Conservation (phyloP, 2,113 vertebrate species). For the Ifrita kowaldi region DNA sequence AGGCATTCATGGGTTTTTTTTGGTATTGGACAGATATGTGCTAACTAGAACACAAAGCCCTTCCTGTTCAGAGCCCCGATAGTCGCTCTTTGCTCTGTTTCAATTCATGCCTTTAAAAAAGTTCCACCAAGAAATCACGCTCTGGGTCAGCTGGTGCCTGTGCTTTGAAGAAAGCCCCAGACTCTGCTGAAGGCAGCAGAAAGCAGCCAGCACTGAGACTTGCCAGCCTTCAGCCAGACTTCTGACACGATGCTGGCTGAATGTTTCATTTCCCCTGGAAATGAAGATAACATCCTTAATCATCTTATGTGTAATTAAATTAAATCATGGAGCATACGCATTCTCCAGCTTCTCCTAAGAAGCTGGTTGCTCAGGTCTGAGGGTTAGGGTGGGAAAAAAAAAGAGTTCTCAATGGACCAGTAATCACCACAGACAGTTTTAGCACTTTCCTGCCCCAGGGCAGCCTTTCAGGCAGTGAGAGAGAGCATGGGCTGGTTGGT, state of each 20-base stretch:
- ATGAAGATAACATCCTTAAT: slow-evolving; percentile 41
- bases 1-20: background rate
- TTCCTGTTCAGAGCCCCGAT: background rate
- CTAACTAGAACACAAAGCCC: background rate
- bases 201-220: background rate
- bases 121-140: background rate
- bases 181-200: background rate
- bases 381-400: background rate
- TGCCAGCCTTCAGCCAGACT: background rate
- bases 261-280: slow-evolving; percentile 36
- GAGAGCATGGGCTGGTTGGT: rapidly evolving
- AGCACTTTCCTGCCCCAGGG: background rate
- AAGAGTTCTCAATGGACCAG: background rate
- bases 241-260: background rate
- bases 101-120: background rate
- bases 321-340: background rate
- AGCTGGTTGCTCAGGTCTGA: background rate
- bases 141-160: background rate
- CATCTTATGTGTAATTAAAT: background rate
- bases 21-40: background rate
- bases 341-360: background rate
- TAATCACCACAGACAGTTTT: background rate
- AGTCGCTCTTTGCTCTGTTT: background rate
- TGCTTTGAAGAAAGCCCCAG: background rate
- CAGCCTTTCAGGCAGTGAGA: background rate